Percentiles rank a stretch among this genome's conserved stretches.
Conservation (phyloP, 2,113 vertebrate species). For the Heterocephalus glaber region DNA sequence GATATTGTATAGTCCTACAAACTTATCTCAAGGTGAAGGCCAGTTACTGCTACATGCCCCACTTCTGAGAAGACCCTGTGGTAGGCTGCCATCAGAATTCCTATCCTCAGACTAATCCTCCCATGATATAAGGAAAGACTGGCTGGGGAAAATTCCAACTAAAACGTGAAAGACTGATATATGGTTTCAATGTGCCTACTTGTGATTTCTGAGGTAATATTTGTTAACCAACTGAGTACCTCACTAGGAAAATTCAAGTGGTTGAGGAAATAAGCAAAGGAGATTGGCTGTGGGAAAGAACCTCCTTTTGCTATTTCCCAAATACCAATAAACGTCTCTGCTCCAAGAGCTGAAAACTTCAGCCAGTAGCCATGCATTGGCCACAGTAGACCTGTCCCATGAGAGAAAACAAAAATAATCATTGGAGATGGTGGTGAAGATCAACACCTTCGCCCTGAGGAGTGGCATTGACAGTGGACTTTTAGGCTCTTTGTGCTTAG, state of each 20-base stretch:
- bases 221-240: not conserved
- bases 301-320: not conserved
- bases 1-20: not conserved
- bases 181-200: not conserved
- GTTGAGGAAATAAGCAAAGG: not conserved
- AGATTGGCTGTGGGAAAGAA: not conserved
- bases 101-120: not conserved
- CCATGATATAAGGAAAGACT: not conserved
- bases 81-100: not conserved
- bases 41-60: not conserved
- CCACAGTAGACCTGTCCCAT: not conserved
- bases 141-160: not conserved
- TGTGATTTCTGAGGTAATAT: not conserved
- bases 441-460: not conserved
- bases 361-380: not conserved
- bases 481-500: not conserved
- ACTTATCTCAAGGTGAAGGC: not conserved
- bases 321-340: not conserved
- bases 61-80: not conserved
- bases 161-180: not conserved
- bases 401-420: not conserved
- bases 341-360: not conserved
- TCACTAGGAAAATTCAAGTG: not conserved
- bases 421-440: not conserved
- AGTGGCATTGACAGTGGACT: not conserved